Conservation (phyloP, 1,140 invertebrate species). For the Teleopsis dalmanni region DNA sequence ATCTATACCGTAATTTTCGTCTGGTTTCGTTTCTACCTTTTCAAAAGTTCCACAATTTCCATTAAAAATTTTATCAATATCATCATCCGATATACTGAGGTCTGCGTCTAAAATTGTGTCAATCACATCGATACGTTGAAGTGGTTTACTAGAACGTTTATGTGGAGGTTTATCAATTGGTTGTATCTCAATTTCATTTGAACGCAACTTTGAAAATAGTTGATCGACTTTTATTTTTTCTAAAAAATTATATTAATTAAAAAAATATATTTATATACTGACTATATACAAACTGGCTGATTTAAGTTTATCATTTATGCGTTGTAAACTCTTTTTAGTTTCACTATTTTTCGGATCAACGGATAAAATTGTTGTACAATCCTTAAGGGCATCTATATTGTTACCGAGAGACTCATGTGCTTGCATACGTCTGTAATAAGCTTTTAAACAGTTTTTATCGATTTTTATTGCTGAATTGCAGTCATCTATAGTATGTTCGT, state of each 20-base stretch:
- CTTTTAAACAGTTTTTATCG: constrained; percentile 31
- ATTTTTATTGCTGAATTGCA: constrained; percentile 32
- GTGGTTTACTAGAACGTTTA: constrained; percentile 53
- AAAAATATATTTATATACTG: too few species aligned
- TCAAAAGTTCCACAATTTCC: constrained; percentile 32
- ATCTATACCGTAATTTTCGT: background rate
- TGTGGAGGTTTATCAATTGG: constrained; percentile 56
- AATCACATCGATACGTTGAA: constrained; percentile 49
- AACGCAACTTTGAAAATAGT: constrained; percentile 40
- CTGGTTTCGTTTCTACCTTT: constrained; percentile 22
- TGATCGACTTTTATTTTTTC: constrained; percentile 31
- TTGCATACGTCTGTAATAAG: constrained; percentile 42
- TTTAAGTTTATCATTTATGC: constrained; percentile 32
- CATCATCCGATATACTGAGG: constrained; percentile 36
- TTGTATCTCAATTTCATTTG: constrained; percentile 49
- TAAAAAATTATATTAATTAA: too few species aligned
- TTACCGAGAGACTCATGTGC: constrained; percentile 37
- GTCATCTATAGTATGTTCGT: constrained; percentile 30
- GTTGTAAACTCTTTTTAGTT: constrained; percentile 28
- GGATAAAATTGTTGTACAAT: constrained; percentile 34
- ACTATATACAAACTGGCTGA: too few species aligned
- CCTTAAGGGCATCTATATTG: constrained; percentile 37
- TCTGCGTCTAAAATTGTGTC: constrained; percentile 45
- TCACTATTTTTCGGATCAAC: constrained; percentile 38
- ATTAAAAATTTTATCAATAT: constrained; percentile 40